Evolutionary conservation across 2,797 vertebrate genomes (phyloP).

Genomic region (Platyrinchus mystaceus): DNA sequence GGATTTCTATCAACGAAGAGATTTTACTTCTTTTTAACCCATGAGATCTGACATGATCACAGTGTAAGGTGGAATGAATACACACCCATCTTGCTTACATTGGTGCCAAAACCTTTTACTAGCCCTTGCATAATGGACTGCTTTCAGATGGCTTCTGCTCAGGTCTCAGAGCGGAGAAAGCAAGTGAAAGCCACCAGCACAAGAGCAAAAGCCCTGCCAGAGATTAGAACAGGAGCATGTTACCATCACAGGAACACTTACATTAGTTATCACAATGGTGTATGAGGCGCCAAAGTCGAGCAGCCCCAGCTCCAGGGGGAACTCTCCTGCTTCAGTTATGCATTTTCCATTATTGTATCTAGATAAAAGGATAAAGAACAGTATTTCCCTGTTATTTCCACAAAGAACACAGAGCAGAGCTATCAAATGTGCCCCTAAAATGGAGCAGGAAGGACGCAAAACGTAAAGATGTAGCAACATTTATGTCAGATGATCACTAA

Average conservation of each 20-base stretch:
- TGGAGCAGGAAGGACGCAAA: not conserved
- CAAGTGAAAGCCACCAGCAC: not conserved
- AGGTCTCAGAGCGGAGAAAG: not conserved
- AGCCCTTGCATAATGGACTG: not conserved
- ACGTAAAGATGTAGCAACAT: not conserved
- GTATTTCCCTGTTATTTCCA: conserved; percentile 28
- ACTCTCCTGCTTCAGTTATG: conserved; percentile 6
- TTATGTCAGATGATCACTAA: not conserved
- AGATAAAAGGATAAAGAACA: not conserved
- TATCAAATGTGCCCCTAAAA: not conserved
- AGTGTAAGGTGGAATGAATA: not conserved
- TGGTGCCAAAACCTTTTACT: not conserved
- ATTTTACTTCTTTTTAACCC: not conserved
- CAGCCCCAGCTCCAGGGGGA: conserved; percentile 80
- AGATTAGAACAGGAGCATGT: not conserved
- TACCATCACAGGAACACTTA: conserved; percentile 68
- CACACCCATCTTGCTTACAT: not conserved
- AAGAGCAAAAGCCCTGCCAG: not conserved
- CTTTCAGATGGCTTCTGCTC: not conserved
- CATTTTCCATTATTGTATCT: conserved; percentile 80
- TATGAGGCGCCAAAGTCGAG: conserved; percentile 90
- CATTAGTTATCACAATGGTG: conserved; percentile 82
- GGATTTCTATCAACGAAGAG: not conserved
- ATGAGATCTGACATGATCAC: not conserved
- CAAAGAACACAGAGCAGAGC: not conserved